Conservation (phyloP, 2,797 vertebrate genomes). For the Gymnodraco acuticeps region DNA sequence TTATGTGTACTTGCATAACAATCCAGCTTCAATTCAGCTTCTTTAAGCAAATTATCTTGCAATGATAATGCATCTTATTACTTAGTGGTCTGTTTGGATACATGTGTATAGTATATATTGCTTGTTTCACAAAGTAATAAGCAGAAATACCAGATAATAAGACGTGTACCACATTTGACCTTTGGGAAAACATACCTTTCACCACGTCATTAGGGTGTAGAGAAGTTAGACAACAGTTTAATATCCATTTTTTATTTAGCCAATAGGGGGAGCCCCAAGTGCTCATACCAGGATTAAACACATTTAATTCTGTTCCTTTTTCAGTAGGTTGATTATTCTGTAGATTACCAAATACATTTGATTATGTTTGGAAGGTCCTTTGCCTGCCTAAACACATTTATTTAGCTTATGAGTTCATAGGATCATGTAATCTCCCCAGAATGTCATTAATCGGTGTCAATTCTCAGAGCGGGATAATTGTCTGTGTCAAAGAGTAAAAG, state of each 20-base stretch:
- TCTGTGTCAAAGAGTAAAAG: slow-evolving; percentile 65
- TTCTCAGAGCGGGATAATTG: slow-evolving; percentile 71
- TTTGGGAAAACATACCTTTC: background rate
- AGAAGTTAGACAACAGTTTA: slow-evolving; percentile 18
- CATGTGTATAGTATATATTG: slow-evolving; percentile 12
- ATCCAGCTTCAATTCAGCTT: slow-evolving; percentile 15
- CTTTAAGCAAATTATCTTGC: slow-evolving; percentile 17
- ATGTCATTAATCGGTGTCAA: slow-evolving; percentile 72
- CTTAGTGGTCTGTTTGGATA: slow-evolving; percentile 10
- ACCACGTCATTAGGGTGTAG: slow-evolving; percentile 18
- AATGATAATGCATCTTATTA: slow-evolving; percentile 15
- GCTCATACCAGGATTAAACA: slow-evolving; percentile 43
- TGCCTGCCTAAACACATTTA: slow-evolving; percentile 35
- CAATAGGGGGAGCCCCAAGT: slow-evolving; percentile 81
- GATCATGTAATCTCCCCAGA: slow-evolving; percentile 66
- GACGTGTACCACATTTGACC: background rate
- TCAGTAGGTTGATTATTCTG: slow-evolving; percentile 42
- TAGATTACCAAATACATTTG: slow-evolving; percentile 50
- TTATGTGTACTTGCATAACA: background rate
- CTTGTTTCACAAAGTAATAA: slow-evolving; percentile 19
- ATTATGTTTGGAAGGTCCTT: slow-evolving; percentile 44
- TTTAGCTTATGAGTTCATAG: slow-evolving; percentile 46
- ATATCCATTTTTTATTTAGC: slow-evolving; percentile 31
- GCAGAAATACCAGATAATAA: slow-evolving; percentile 34
- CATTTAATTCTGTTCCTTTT: slow-evolving; percentile 30